Conservation (phyloP, 2,888 invertebrate genomes). For the Lochmaea capreae region DNA sequence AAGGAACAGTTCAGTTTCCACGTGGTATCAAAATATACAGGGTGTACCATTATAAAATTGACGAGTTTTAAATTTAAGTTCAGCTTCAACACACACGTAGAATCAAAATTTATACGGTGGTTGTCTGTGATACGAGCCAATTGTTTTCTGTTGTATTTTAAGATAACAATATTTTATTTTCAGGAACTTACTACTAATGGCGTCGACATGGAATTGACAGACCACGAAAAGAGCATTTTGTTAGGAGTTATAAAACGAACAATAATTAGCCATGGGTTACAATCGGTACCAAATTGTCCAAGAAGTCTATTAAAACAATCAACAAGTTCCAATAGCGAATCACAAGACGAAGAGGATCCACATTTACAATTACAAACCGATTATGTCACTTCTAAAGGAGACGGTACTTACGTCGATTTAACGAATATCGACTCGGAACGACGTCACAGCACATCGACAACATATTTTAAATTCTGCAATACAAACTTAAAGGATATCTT, state of each 20-base stretch:
- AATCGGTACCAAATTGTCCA: neutral
- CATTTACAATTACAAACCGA: too few species aligned
- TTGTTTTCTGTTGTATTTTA: too few species aligned
- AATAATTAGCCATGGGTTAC: neutral
- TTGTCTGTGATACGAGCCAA: too few species aligned
- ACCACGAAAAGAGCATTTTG: neutral
- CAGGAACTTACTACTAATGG: neutral
- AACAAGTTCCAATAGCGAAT: neutral
- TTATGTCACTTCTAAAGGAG: too few species aligned
- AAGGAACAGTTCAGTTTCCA: too few species aligned
- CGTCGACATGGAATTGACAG: neutral
- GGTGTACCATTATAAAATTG: too few species aligned
- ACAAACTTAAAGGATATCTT: too few species aligned
- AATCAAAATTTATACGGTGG: too few species aligned
- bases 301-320: neutral
- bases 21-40: too few species aligned
- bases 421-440: neutral
- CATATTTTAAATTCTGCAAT: neutral
- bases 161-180: neutral
- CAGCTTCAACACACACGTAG: too few species aligned
- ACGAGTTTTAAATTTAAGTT: too few species aligned
- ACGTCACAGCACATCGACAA: neutral
- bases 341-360: too few species aligned
- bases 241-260: neutral
- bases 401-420: neutral